Evolutionary conservation across 2,888 invertebrate genomes (phyloP).

Genomic region (Epirrhoe tristata): DNA sequence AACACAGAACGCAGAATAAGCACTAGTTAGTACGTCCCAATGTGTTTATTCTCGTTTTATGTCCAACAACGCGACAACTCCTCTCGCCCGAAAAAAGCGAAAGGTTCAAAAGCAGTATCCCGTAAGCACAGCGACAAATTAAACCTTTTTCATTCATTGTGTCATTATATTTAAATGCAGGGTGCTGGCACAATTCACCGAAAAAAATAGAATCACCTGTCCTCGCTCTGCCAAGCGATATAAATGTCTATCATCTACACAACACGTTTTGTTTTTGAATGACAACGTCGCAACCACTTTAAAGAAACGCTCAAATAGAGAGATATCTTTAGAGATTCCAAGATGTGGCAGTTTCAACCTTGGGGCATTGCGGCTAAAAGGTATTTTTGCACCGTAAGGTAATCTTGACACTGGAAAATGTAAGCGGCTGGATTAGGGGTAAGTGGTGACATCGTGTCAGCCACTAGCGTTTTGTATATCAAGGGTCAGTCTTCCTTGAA

Average conservation of each 20-base stretch:
- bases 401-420: conserved; percentile 56
- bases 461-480: conserved; percentile 52
- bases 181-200: conserved; percentile 62
- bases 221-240: conserved; percentile 46
- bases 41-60: conserved; percentile 39
- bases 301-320: conserved; percentile 65
- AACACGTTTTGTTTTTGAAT: conserved; percentile 50
- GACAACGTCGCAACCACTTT: conserved; percentile 49
- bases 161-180: conserved; percentile 75
- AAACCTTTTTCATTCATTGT: conserved; percentile 63
- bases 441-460: conserved; percentile 65
- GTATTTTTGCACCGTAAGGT: conserved; percentile 46
- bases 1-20: conserved; percentile 2
- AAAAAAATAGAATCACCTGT: conserved; percentile 68
- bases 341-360: conserved; percentile 47
- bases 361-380: conserved; percentile 46
- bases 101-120: conserved; percentile 48
- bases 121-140: conserved; percentile 66
- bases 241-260: conserved; percentile 41
- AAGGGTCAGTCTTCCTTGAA: conserved; percentile 30
- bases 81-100: conserved; percentile 51
- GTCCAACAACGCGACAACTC: conserved; percentile 47
- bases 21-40: not conserved
- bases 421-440: conserved; percentile 63
- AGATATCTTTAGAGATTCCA: conserved; percentile 60